Base-by-base conservation (phyloP, 1,140 invertebrate species). In the Brachystomella parvula region DNA sequence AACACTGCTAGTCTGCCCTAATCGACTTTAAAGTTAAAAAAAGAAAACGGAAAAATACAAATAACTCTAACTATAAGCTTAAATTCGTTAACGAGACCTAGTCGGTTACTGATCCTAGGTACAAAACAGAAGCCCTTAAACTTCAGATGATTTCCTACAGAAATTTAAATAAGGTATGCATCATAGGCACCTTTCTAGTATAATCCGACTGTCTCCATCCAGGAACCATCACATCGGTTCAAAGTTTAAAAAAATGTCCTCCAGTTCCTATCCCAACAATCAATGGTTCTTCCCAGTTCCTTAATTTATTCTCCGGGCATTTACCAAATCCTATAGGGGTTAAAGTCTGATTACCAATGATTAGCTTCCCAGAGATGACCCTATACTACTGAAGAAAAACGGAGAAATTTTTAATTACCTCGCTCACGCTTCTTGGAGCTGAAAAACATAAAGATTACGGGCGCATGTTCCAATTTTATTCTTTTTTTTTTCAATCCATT, bases 1-100 rank as follows among this genome's bases (percentile, higher is more conserved):
- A 53, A 19, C 49, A 53, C 49, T 53, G 49, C 49, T 53, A 53
- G 49, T 53, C 49, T 53, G 49, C 49, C 49, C 49, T 53, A 53
- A 53, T 53, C 49, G 49, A 53, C 49, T 53, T 53, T 26, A 17
- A 53, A 53, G 21, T n/a, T n/a, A n/a, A 19, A 53, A 15, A 53
- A 6, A 19, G 12, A 53, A 19, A 19, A 53, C 15, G 24, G 49
- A 53, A 53, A 53, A 53, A 12, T 53, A 53, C 35, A 39, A 39
- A 9, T 26, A 53, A 53, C 49, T 53, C 6, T 24, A 53, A 26
- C 49, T 53, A 53, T 6, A 53, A 53, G n/a, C n/a, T n/a, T n/a
- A n/a, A n/a, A n/a, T n/a, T n/a, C n/a, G n/a, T n/a, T n/a, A n/a
- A n/a, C n/a, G n/a, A n/a, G n/a, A n/a, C n/a, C n/a, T n/a, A n/a